Evolutionary conservation across 2,113 vertebrate genomes (phyloP).

Genomic region (Bagarius yarrelli): DNA sequence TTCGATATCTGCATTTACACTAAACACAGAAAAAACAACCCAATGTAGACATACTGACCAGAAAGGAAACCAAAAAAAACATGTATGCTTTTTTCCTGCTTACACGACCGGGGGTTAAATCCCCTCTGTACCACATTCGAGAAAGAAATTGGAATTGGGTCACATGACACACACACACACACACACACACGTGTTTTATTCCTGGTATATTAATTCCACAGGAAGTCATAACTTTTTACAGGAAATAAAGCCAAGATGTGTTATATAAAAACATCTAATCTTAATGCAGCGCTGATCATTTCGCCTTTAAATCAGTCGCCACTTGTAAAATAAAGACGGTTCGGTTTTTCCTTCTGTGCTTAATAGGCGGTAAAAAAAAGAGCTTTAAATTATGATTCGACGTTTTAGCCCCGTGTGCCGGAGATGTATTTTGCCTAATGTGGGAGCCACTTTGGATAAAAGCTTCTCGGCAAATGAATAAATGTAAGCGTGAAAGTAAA

Average conservation of each 20-base stretch:
- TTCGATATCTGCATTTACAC: no score
- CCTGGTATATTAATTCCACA: background rate
- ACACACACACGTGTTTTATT: background rate
- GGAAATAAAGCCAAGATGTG: background rate
- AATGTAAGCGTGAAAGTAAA: background rate
- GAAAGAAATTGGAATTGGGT: no score
- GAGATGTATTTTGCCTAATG: background rate
- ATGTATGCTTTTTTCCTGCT: no score
- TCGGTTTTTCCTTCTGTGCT: background rate
- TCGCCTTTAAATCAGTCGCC: background rate
- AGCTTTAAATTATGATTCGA: background rate
- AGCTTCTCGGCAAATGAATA: conserved; percentile 7
- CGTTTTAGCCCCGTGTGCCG: background rate
- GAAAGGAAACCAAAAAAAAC: no score
- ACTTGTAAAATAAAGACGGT: background rate
- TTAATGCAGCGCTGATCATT: background rate
- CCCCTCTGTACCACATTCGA: no score
- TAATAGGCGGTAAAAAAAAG: background rate
- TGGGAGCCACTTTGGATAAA: conserved; percentile 10
- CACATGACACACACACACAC: background rate
- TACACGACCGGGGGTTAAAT: no score
- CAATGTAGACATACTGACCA: no score
- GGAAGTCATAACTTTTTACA: background rate
- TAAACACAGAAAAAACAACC: no score
- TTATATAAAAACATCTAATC: background rate